These are phyloP conservation scores for Forbesichthys agassizii DNA, from an alignment of 2,113 vertebrate genomes.

Conservation along the genomic window DNA sequence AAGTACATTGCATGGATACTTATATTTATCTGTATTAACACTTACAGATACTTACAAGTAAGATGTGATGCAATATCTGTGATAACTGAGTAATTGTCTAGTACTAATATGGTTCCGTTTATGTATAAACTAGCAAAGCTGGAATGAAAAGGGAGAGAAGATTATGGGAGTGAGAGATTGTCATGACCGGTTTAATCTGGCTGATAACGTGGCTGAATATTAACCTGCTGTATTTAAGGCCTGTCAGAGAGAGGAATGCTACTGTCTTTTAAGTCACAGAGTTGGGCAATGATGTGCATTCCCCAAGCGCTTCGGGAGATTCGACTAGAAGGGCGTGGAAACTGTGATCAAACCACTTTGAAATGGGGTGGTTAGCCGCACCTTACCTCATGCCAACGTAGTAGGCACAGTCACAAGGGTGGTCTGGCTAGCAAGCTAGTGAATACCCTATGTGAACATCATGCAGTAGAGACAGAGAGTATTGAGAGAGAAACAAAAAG, in stretches of 20 bases:
- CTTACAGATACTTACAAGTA: no score
- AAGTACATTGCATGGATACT: no score
- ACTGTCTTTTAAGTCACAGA: conserved; percentile 49
- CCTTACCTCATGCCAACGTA: conserved; percentile 46
- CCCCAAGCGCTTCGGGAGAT: conserved; percentile 61
- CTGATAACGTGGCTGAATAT: conserved; percentile 36
- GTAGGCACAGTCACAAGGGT: conserved; percentile 46
- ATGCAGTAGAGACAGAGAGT: conserved; percentile 18
- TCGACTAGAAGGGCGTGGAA: conserved; percentile 5
- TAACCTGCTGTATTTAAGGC: conserved; percentile 46
- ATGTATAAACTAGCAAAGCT: no score
- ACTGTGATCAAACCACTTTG: neutral
- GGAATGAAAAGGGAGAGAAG: neutral
- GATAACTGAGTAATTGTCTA: no score
- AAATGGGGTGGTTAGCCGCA: conserved; percentile 70
- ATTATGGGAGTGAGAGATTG: conserved; percentile 9
- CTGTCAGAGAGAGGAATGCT: conserved; percentile 51
- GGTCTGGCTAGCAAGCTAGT: no score
- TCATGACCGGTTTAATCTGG: conserved; percentile 52
- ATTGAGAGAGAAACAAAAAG: neutral
- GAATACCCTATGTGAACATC: neutral
- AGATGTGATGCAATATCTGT: no score
- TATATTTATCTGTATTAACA: no score
- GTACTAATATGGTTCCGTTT: no score
- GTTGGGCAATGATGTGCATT: conserved; percentile 46